Base-by-base conservation (phyloP, 2,113 vertebrate species). In the Mungos mungo region DNA sequence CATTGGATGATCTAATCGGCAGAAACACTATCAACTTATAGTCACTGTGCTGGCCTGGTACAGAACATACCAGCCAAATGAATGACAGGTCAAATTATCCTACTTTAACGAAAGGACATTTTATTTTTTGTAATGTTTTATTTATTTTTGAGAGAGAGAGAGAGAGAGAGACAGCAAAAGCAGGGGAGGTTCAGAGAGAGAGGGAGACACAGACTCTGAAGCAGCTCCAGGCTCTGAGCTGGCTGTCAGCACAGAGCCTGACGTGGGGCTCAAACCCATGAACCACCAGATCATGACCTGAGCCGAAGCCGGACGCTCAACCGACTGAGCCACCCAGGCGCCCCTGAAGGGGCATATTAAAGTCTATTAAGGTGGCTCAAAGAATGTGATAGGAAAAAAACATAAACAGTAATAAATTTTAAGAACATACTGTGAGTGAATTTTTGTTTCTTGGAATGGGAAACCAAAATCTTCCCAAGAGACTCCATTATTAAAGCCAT, bases 401-500 rank as follows among this genome's bases (percentile, higher is more conserved):
- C 6, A 83, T 52, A 95, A 90, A 80, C 57, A 74, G 89, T 72
- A 95, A 92, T 86, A 80, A 88, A 90, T 79, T 92, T 84, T n/a
- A 96, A 90, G 60, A 93, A 91, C 94, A 91, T 91, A 97, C 90
- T 97, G 54, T 60, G 72, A 88, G 82, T 76, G 90, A 57, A 50
- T 80, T 97, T 98, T 98, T 88, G 29, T 77, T 96, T 94, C 90
- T 96, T 90, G 90, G 82, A 96, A 96, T 94, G 77, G 63, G 94
- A 96, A 95, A 97, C 81, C 77, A 96, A 93, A 94, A 71, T 23
- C 96, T 95, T 81, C 97, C 95, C 93, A 90, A 90, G 88, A 96
- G 97, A 88, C 50, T 83, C 81, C 65, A 88, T 97, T 94, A 98
- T 96, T 93, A 96, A 97, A 96, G 54, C 60, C 95, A 93, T 97